Conservation (phyloP, 2,888 invertebrate genomes). For the Pediacus dermestoides region DNA sequence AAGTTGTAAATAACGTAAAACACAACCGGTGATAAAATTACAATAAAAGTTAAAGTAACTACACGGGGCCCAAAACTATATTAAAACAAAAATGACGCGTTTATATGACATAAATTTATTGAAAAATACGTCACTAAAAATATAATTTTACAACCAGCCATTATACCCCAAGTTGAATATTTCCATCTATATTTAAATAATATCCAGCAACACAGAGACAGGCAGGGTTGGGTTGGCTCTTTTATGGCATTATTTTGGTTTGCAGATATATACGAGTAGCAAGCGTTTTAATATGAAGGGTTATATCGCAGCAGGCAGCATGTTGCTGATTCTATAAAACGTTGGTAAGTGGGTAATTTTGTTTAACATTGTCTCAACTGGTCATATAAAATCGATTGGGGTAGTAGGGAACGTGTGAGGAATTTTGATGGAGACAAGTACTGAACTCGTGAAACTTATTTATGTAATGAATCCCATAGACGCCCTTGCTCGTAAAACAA, state of each 20-base stretch:
- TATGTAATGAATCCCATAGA: constrained; percentile 34
- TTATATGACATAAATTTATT: too few relatives aligned
- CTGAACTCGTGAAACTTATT: constrained; percentile 30
- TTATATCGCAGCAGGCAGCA: constrained; percentile 11
- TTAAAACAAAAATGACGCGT: too few relatives aligned
- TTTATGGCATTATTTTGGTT: constrained; percentile 21
- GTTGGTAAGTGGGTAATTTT: constrained; percentile 32
- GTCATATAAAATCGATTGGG: constrained; percentile 38
- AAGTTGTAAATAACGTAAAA: too few relatives aligned
- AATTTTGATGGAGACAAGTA: constrained; percentile 20
- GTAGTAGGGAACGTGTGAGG: constrained; percentile 24
- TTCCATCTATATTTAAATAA: constrained; percentile 9
- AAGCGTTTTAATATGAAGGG: constrained; percentile 2
- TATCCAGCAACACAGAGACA: too few relatives aligned
- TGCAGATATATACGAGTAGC: constrained; percentile 17
- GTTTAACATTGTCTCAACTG: constrained; percentile 31
- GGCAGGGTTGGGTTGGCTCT: constrained; percentile 5
- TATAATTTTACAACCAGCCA: too few relatives aligned
- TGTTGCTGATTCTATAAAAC: constrained; percentile 22
- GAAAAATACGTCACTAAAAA: too few relatives aligned
- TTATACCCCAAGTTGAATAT: too few relatives aligned
- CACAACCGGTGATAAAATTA: too few relatives aligned
- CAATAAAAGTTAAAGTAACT: too few relatives aligned
- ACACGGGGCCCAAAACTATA: too few relatives aligned
- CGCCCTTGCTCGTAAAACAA: constrained; percentile 31